Conservation (phyloP, 92 coral and sea anemone species). For the Zoanthus sociatus region DNA sequence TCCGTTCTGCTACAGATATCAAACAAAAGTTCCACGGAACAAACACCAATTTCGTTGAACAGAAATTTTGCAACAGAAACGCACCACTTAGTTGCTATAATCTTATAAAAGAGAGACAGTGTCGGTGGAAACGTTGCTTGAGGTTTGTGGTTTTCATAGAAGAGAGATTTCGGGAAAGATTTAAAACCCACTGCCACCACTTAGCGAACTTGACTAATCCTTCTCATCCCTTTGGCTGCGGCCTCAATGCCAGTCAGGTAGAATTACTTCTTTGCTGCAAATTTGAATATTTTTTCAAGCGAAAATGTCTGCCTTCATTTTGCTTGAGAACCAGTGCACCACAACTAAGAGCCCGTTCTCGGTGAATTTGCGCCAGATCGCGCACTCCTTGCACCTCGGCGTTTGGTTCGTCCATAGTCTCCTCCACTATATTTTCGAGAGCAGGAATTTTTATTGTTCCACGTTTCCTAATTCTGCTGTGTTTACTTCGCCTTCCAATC, state of each 20-base stretch:
- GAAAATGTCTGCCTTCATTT: slow-evolving; percentile 48
- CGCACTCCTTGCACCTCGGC: slow-evolving; percentile 17
- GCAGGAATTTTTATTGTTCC: slow-evolving; percentile 24
- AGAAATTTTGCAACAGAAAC: background rate
- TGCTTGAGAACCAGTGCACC: slow-evolving; percentile 24
- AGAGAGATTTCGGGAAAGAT: background rate
- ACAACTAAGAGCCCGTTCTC: slow-evolving; percentile 33
- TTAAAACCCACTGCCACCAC: background rate
- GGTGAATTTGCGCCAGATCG: slow-evolving; percentile 31
- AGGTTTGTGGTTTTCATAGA: background rate
- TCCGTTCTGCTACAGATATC: background rate
- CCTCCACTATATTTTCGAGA: slow-evolving; percentile 34
- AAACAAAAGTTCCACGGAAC: background rate
- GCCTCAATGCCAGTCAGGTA: background rate
- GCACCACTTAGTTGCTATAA: background rate
- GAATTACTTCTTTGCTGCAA: slow-evolving; percentile 22
- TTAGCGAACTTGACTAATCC: background rate
- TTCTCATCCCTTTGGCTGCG: background rate
- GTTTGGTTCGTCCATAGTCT: background rate
- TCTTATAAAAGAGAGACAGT: background rate
- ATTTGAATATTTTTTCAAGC: slow-evolving; percentile 33
- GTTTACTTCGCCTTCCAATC: slow-evolving; percentile 24
- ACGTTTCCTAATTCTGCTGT: slow-evolving; percentile 19
- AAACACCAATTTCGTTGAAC: background rate
- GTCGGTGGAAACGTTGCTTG: background rate